These are phyloP conservation scores for Mallotus villosus DNA, from an alignment of 2,797 vertebrate genomes.

Conservation along the genomic window DNA sequence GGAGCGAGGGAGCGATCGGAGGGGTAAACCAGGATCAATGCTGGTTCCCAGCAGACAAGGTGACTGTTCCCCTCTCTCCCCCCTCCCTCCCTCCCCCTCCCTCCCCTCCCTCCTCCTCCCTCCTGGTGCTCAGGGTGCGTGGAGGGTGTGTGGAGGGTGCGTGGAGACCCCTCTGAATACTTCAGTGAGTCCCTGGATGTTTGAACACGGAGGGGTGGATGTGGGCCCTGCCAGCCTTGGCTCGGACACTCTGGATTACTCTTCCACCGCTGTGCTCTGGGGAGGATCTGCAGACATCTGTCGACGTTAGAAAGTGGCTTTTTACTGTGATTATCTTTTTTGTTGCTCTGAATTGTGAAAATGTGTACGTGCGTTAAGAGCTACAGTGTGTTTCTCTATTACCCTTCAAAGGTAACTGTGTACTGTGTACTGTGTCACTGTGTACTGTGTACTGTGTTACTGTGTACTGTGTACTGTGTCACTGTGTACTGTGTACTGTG, in stretches of 20 bases:
- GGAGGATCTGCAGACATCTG: neutral
- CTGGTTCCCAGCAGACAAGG: constrained; percentile 44
- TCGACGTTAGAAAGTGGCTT: too few species aligned
- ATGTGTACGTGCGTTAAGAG: too few species aligned
- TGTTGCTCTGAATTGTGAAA: too few species aligned
- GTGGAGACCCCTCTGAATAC: constrained; percentile 43
- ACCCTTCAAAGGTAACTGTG: too few species aligned
- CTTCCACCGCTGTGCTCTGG: constrained; percentile 4
- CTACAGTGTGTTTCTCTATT: too few species aligned
- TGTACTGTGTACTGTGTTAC: too few species aligned
- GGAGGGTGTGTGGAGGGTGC: constrained; percentile 37
- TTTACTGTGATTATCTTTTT: too few species aligned
- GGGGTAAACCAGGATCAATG: constrained; percentile 38
- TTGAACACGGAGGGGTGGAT: constrained; percentile 57
- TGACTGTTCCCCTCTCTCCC: constrained; percentile 41
- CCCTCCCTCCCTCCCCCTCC: constrained; percentile 12
- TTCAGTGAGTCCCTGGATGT: constrained; percentile 37
- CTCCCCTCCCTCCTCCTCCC: too few species aligned
- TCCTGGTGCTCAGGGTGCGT: constrained; percentile 22
- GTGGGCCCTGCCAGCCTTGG: constrained; percentile 43
- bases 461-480: too few species aligned
- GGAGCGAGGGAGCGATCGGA: neutral
- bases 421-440: too few species aligned
- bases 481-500: too few species aligned
- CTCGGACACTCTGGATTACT: constrained; percentile 19